These are phyloP conservation scores for Chamaetylas fuelleborni DNA, from an alignment of 2,113 vertebrate genomes.

Conservation along the genomic window DNA sequence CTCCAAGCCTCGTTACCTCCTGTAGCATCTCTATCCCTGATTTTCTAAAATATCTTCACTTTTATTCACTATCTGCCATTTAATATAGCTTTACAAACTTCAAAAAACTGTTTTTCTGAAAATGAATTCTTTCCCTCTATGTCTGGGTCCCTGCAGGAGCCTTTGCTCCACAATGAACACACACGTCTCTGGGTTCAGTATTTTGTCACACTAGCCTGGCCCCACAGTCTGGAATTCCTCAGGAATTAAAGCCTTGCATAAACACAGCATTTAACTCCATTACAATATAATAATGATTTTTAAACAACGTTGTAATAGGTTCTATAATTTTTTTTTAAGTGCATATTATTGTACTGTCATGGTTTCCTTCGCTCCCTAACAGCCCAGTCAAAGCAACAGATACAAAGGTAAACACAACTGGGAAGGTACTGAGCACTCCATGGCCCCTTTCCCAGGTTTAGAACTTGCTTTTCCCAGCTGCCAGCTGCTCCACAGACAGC, in stretches of 20 bases:
- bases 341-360: slow-evolving; percentile 27
- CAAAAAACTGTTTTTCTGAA: neutral
- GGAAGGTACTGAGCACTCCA: neutral
- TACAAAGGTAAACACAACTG: slow-evolving; percentile 15
- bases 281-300: slow-evolving; percentile 52
- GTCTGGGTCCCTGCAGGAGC: neutral
- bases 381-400: slow-evolving; percentile 51
- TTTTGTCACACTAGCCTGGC: neutral
- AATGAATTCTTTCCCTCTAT: neutral
- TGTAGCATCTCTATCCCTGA: no score
- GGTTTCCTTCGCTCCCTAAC: neutral
- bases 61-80: neutral
- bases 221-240: slow-evolving; percentile 19
- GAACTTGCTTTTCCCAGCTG: slow-evolving; percentile 20
- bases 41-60: neutral
- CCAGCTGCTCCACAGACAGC: slow-evolving; percentile 40
- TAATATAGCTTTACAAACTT: neutral
- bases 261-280: slow-evolving; percentile 23
- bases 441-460: slow-evolving; percentile 32
- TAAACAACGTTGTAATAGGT: slow-evolving; percentile 65
- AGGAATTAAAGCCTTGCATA: slow-evolving; percentile 35
- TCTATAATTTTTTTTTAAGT: slow-evolving; percentile 36
- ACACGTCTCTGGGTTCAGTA: neutral
- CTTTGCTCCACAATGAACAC: neutral
- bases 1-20: neutral